Evolutionary conservation across 2,888 invertebrate genomes (phyloP), one percentile per base, ranked within the genome.

Genomic region (Danaus chrysippus): DNA sequence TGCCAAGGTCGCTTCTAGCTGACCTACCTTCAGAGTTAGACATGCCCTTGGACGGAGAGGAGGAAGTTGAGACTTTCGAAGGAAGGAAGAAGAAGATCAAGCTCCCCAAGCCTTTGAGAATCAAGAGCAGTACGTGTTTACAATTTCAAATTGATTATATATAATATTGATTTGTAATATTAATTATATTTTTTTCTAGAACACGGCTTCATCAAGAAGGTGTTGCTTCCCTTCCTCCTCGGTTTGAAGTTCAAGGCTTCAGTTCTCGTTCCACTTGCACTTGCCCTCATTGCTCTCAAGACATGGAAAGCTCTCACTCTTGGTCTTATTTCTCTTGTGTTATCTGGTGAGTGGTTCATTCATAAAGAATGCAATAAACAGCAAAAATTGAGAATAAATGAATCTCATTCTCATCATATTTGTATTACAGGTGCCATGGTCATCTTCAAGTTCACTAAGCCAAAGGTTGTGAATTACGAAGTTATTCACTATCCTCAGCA

Each of bases 291-390:
- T 75, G 97, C 97, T 0, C 90, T 96, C 62, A 96, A 96, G 84
- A 96, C 97, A 13, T 97, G 97, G 97, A 97, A 97, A 83, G 97
- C 97, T 52, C 90, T 96, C 72, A 96, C 97, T 10, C 92, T 97
- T 70, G 96, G 96, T 65, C 93, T 97, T 5, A 93, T 97, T 65
- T 96, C 96, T 2, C 87, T 97, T 77, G 96, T 96, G 23, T 91
- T 96, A 54, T 96, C 96, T 69, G 96, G 95, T 91, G 82, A 70
- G 76, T 54, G 53, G 42, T 11, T 54, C 46, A 44, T 15, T 11
- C n/a, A 19, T 19, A 41, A 10, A 56, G 17, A 1, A 41, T 23
- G 8, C 46, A 19, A 42, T 49, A 46, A 6, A 2, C 6, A 46
- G 13, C 46, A 13, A 17, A 17, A 10, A 10, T 49, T 49, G 6